These are phyloP conservation scores for Tuta absoluta DNA, from an alignment of 2,888 invertebrate species.

Conservation along the genomic window DNA sequence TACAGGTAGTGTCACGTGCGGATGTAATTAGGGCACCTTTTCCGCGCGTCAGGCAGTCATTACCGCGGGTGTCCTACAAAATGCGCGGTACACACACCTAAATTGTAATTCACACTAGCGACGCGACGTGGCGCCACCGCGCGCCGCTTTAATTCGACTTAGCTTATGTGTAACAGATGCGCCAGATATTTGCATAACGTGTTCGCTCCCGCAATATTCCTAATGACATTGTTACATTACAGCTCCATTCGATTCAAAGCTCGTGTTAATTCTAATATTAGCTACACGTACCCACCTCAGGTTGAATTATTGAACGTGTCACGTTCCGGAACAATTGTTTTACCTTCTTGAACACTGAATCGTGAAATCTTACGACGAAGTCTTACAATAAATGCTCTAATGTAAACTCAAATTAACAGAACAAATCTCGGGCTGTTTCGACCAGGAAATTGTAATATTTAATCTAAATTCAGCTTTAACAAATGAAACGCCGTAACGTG, in stretches of 20 bases:
- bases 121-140: conserved; percentile 19
- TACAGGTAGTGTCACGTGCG: not conserved
- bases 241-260: conserved; percentile 16
- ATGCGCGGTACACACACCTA: conserved; percentile 17
- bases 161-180: conserved; percentile 31
- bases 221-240: conserved; percentile 32
- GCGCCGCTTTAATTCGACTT: conserved; percentile 26
- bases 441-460: conserved; percentile 2
- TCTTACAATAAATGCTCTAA: conserved; percentile 1
- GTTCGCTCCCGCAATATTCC: conserved; percentile 25
- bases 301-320: conserved; percentile 4
- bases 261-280: conserved; percentile 7
- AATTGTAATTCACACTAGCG: conserved; percentile 28
- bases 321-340: conserved; percentile 2
- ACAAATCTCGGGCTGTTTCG: not conserved
- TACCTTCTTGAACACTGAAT: not conserved
- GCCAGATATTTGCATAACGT: conserved; percentile 35
- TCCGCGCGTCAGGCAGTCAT: conserved; percentile 7
- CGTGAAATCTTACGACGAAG: not conserved
- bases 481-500: conserved; percentile 4
- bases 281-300: not conserved
- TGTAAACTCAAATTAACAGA: conserved; percentile 1
- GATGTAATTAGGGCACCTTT: not conserved
- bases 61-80: not conserved
- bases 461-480: not conserved